phyloP scores from a whole-genome alignment of 1,140 invertebrate species.

The Pseudomyrmex flavicornis region DNA sequence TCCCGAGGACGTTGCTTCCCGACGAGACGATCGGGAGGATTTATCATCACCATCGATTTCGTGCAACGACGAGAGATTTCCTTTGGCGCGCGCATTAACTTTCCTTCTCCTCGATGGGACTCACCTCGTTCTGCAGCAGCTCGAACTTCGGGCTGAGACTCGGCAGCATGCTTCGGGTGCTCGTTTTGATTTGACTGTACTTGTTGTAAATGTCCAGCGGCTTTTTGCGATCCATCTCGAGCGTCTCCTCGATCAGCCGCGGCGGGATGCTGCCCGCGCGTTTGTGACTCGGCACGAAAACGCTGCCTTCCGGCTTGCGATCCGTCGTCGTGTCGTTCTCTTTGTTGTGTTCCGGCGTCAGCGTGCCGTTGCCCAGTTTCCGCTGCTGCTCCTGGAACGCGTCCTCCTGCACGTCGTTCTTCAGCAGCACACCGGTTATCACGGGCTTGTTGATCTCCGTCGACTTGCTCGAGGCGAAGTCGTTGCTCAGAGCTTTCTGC shows the following conservation, averaged over 20 bases:
- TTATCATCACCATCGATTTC: background rate
- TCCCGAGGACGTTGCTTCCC: slow-evolving; percentile 16
- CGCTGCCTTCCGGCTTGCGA: slow-evolving; percentile 74
- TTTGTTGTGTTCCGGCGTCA: slow-evolving; percentile 78
- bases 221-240: slow-evolving; percentile 81
- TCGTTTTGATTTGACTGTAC: slow-evolving; percentile 84
- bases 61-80: background rate
- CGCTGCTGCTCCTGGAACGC: slow-evolving; percentile 83
- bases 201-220: slow-evolving; percentile 83
- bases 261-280: slow-evolving; percentile 81
- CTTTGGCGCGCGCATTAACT: slow-evolving; percentile 78
- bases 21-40: background rate
- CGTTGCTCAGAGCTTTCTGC: slow-evolving; percentile 74
- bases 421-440: slow-evolving; percentile 88
- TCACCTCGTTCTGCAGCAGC: slow-evolving; percentile 82
- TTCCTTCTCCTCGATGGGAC: slow-evolving; percentile 84
- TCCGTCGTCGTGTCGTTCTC: slow-evolving; percentile 52
- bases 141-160: slow-evolving; percentile 82
- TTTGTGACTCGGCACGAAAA: slow-evolving; percentile 81
- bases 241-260: slow-evolving; percentile 80
- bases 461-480: slow-evolving; percentile 77
- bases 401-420: slow-evolving; percentile 86
- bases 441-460: slow-evolving; percentile 87
- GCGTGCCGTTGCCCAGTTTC: slow-evolving; percentile 82
- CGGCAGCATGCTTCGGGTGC: slow-evolving; percentile 81